Evolutionary conservation across 2,888 invertebrate genomes (phyloP).

Genomic region (Dexiosoma caninum): DNA sequence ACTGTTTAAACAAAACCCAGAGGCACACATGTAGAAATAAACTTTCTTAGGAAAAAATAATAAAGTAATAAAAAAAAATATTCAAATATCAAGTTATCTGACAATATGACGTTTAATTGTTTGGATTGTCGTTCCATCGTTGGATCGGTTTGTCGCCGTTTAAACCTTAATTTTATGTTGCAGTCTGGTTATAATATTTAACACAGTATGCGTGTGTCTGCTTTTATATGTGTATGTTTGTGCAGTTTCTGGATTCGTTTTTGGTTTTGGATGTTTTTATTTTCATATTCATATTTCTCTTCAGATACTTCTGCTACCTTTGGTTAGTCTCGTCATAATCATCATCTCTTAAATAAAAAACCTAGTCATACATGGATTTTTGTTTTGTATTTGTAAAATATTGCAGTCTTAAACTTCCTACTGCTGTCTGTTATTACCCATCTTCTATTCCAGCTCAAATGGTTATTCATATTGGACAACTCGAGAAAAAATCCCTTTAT

Average conservation of each 20-base stretch:
- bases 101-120: not conserved
- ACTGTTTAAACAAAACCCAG: constrained; percentile 24
- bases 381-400: constrained; percentile 11
- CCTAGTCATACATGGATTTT: constrained; percentile 40
- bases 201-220: not conserved
- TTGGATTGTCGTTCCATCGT: not conserved
- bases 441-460: constrained; percentile 50
- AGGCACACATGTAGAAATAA: constrained; percentile 59
- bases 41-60: constrained; percentile 46
- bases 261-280: not conserved
- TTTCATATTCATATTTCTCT: constrained; percentile 46
- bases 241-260: not conserved
- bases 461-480: constrained; percentile 20
- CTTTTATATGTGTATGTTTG: not conserved
- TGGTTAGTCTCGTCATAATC: constrained; percentile 21
- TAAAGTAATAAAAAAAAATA: constrained; percentile 58
- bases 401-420: constrained; percentile 20
- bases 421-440: not conserved
- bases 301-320: not conserved
- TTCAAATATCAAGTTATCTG: constrained; percentile 57
- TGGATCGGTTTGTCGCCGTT: constrained; percentile 20
- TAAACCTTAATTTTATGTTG: constrained; percentile 53
- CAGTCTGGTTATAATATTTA: constrained; percentile 49
- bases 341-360: constrained; percentile 54
- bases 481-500: constrained; percentile 49